These are phyloP conservation scores for Zosterops borbonicus DNA, from an alignment of 2,113 vertebrate genomes.

Conservation along the genomic window DNA sequence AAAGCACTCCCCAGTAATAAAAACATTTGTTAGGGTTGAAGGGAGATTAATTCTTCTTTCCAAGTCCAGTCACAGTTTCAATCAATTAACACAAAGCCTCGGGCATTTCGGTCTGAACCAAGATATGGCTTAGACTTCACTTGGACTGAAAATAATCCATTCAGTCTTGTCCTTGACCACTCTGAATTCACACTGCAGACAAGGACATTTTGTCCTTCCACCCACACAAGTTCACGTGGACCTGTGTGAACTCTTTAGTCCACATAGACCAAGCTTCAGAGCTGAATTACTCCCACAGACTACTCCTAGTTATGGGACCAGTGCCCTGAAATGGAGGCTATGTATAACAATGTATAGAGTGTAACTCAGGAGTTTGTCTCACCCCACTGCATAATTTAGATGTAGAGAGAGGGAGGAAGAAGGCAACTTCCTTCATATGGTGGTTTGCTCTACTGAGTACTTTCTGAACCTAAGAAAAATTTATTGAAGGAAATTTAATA, in stretches of 20 bases:
- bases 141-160: not conserved
- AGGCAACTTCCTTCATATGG: not conserved
- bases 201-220: not conserved
- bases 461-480: not conserved
- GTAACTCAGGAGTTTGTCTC: not conserved
- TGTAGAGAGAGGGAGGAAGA: not conserved
- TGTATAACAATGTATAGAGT: not conserved
- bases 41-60: not conserved
- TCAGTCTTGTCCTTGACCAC: not conserved
- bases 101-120: not conserved
- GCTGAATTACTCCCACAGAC: not conserved
- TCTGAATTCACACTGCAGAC: not conserved
- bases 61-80: not conserved
- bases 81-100: not conserved
- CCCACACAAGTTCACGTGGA: not conserved
- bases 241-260: not conserved
- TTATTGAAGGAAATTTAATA: not conserved
- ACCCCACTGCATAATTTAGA: not conserved
- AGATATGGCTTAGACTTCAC: not conserved
- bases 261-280: fast-evolving
- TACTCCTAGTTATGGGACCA: no score
- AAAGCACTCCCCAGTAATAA: not conserved
- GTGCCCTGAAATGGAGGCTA: fast-evolving
- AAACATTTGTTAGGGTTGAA: not conserved
- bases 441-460: not conserved